phyloP scores from a whole-genome alignment of 2,113 vertebrate genomes.

The Forbesichthys agassizii region DNA sequence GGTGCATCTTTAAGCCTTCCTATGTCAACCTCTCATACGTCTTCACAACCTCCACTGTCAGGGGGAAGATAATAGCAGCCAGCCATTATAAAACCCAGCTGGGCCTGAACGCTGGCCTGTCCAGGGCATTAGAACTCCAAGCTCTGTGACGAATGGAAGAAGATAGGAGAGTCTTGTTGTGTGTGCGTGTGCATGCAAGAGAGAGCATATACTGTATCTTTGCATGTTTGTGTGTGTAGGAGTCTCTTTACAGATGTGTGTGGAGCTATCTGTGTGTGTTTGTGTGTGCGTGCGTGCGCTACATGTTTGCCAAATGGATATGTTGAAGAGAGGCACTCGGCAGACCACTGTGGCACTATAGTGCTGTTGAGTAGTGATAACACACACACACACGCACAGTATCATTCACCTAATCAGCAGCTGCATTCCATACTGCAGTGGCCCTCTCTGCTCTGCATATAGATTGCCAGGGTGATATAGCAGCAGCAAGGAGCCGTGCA shows the following conservation, averaged over 20 bases:
- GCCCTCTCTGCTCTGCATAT: constrained; percentile 54
- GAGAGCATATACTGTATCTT: neutral
- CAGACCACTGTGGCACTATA: constrained; percentile 46
- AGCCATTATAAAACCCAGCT: constrained; percentile 34
- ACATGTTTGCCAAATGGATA: constrained; percentile 57
- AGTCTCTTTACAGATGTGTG: constrained; percentile 1
- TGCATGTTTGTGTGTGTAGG: constrained; percentile 11
- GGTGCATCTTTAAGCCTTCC: constrained; percentile 25
- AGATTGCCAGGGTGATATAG: constrained; percentile 45
- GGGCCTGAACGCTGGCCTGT: constrained; percentile 61
- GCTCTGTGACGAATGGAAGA: constrained; percentile 71
- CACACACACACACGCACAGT: constrained; percentile 28
- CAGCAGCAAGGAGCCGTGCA: neutral
- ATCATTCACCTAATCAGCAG: constrained; percentile 54
- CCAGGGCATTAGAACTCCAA: constrained; percentile 68
- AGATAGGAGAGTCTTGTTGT: constrained; percentile 60
- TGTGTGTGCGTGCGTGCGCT: constrained; percentile 32
- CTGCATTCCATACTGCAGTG: constrained; percentile 40
- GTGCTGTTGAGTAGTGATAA: constrained; percentile 61
- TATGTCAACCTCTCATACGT: constrained; percentile 15
- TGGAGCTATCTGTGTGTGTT: constrained; percentile 26
- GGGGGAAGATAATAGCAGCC: constrained; percentile 42
- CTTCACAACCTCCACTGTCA: constrained; percentile 12
- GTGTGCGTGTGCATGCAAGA: constrained; percentile 2
- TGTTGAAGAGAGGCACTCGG: constrained; percentile 42